These are phyloP conservation scores for Halcyon senegalensis DNA, from an alignment of 2,113 vertebrate species.

Conservation along the genomic window DNA sequence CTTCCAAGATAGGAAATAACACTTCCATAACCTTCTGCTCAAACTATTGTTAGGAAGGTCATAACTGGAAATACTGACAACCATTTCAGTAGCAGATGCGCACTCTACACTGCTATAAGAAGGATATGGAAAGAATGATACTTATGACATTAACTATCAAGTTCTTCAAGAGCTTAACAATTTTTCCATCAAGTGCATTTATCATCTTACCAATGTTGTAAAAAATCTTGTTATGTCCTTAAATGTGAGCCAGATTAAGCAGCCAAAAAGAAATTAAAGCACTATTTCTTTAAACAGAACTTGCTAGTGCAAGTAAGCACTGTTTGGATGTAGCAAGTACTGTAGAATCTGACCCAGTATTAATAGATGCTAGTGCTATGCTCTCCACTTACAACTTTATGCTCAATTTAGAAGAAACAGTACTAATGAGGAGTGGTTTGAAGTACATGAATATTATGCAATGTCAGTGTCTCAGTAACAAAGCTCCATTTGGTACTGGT, in stretches of 20 bases:
- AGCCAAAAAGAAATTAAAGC: background rate
- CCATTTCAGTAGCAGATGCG: background rate
- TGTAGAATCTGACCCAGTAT: background rate
- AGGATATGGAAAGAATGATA: background rate
- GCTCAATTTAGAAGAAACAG: background rate
- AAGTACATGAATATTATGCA: background rate
- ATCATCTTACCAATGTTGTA: background rate
- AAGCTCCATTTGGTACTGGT: background rate
- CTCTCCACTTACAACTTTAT: background rate
- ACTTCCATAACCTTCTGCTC: background rate
- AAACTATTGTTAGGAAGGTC: background rate
- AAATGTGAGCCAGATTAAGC: background rate
- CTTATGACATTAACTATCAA: background rate
- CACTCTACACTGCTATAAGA: background rate
- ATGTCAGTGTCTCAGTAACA: background rate
- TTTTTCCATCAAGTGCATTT: background rate
- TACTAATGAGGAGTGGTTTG: background rate
- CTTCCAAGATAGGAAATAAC: background rate
- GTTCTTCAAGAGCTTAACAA: background rate
- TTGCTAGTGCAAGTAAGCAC: background rate
- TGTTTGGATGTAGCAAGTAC: background rate
- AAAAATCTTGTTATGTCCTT: background rate
- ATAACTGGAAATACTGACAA: background rate
- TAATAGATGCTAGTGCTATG: background rate
- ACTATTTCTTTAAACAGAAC: background rate